Percentiles rank a stretch among this genome's conserved stretches.
phyloP scores from a whole-genome alignment of 2,113 vertebrate species.

The Sprattus sprattus region DNA sequence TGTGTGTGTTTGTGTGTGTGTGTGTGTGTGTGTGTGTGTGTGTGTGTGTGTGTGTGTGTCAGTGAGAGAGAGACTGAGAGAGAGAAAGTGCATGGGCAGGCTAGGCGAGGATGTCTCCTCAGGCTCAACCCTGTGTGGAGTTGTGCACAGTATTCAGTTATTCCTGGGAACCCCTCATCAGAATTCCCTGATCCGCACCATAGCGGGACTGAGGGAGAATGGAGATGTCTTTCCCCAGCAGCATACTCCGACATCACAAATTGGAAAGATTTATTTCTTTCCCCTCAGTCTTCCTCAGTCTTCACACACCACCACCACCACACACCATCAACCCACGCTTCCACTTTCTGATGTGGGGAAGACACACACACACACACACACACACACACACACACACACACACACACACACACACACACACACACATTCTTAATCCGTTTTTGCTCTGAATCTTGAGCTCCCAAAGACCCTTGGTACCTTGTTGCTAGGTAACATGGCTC shows the following conservation, averaged over 20 bases:
- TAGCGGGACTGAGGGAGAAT: slow-evolving; percentile 24
- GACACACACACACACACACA: slow-evolving; percentile 26
- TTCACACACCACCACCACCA: slow-evolving; percentile 1
- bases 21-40: background rate
- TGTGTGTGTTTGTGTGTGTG: background rate
- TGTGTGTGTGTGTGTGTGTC: background rate
- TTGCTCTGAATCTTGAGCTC: slow-evolving; percentile 65
- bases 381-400: slow-evolving; percentile 35
- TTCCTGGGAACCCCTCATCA: slow-evolving; percentile 14
- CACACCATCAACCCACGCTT: background rate
- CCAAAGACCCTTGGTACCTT: slow-evolving; percentile 63
- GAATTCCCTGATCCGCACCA: background rate
- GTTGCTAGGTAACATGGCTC: slow-evolving; percentile 78
- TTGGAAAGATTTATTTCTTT: slow-evolving; percentile 23
- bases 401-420: slow-evolving; percentile 28
- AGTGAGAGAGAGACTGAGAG: background rate
- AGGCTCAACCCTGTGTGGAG: background rate
- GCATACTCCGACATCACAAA: slow-evolving; percentile 11
- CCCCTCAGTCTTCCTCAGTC: background rate
- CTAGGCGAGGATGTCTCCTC: background rate
- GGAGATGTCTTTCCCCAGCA: slow-evolving; percentile 20
- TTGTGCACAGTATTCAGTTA: background rate
- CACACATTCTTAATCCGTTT: slow-evolving; percentile 63
- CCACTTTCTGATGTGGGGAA: background rate
- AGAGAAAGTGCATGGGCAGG: background rate